Evolutionary conservation across 2,797 vertebrate species (phyloP).

Genomic region (Chelonia mydas): DNA sequence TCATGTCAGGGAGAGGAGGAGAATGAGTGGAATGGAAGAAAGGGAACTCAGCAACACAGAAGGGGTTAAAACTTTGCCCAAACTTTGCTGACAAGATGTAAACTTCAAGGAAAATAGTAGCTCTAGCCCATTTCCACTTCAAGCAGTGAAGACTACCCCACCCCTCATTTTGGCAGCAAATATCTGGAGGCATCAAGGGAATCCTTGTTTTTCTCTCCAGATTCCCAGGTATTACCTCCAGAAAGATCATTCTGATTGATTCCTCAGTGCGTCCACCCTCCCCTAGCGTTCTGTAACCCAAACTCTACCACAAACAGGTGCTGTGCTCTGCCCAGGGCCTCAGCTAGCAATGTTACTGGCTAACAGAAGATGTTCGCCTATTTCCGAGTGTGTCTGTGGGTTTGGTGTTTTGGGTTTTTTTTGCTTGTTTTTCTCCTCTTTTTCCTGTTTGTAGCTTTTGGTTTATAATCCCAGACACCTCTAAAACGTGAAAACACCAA

Average conservation of each 20-base stretch:
- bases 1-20: background rate
- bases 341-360: background rate
- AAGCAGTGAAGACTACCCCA: background rate
- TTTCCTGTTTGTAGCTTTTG: background rate
- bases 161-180: background rate
- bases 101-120: background rate
- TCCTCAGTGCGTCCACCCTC: constrained; percentile 1
- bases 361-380: background rate
- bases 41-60: background rate
- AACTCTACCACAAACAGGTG: background rate
- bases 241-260: background rate
- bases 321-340: background rate
- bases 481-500: background rate
- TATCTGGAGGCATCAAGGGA: background rate
- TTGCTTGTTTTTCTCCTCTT: background rate
- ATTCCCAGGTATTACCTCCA: background rate
- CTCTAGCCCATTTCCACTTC: background rate
- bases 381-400: background rate
- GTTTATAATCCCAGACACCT: constrained; percentile 10
- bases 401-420: background rate
- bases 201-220: background rate
- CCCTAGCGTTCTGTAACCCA: constrained; percentile 24
- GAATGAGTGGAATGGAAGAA: background rate
- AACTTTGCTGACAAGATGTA: background rate
- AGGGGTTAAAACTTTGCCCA: background rate